A percentile compares a stretch with the other conserved stretches of the same genome.
phyloP scores from a whole-genome alignment of 2,797 vertebrate species.

The Lacerta agilis region DNA sequence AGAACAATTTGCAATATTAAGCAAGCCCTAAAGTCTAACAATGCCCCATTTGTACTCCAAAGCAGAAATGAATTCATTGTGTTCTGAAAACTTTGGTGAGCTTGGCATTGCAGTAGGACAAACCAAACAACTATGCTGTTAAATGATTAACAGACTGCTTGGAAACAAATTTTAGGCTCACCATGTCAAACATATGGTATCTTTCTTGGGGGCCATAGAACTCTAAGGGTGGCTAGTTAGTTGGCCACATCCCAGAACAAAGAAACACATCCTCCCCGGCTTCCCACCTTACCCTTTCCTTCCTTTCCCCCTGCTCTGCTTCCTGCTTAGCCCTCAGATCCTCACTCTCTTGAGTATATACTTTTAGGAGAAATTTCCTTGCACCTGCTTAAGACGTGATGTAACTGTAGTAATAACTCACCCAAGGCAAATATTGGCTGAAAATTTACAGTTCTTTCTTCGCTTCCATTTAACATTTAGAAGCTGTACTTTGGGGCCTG shows the following conservation, averaged over 20 bases:
- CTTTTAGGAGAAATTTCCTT: conserved; percentile 70
- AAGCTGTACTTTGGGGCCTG: neutral
- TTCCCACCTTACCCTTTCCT: conserved; percentile 45
- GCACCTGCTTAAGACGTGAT: conserved; percentile 72
- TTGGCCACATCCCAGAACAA: conserved; percentile 65
- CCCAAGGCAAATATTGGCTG: conserved; percentile 50
- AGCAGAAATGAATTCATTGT: conserved; percentile 26
- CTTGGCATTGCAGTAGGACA: conserved; percentile 11
- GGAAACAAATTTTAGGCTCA: conserved; percentile 26
- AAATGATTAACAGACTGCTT: neutral
- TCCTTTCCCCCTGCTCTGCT: conserved; percentile 53
- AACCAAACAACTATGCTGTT: accelerated
- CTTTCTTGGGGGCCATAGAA: conserved; percentile 45
- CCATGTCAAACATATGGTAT: conserved; percentile 49
- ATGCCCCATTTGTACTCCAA: neutral
- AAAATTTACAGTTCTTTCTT: conserved; percentile 49
- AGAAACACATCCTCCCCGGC: conserved; percentile 54
- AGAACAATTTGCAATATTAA: neutral
- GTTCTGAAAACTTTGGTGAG: conserved; percentile 20
- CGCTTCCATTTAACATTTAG: neutral
- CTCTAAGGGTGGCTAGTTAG: conserved; percentile 52
- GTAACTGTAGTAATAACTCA: conserved; percentile 69
- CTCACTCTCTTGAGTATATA: conserved; percentile 60
- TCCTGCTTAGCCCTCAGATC: conserved; percentile 46
- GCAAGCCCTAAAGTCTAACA: neutral